Base-by-base conservation (phyloP, 1,140 invertebrate species). In the Drosophila yakuba region DNA sequence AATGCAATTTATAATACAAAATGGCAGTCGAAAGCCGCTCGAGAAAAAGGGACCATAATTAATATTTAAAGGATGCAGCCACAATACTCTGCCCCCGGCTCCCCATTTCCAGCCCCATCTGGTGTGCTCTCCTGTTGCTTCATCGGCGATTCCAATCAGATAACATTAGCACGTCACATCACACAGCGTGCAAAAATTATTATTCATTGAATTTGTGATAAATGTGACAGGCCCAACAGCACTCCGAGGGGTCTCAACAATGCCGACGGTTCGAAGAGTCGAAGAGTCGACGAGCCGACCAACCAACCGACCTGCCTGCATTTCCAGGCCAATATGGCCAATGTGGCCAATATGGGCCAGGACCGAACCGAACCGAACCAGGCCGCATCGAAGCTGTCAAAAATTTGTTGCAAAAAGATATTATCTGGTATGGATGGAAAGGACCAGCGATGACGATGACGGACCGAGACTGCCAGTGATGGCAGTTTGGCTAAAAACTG, bases 161-260 rank as follows among this genome's bases (percentile, higher is more conserved):
- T 91, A 90, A 91, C 82, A 88, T 91, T 91, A 83, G 88, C 82
- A 88, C 78, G 88, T 83, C 80, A 91, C 83, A 88, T 80, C 88
- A 89, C 85, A 84, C 84, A 84, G 88, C 80, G 85, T 90, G 85
- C 85, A 88, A 91, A 90, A 90, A 90, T 90, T 90, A 89, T 89
- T 89, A 90, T 90, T 90, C 88, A 90, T 90, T 90, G 88, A 90
- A 91, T 90, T 90, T 90, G 88, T 90, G 88, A 90, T 90, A 91
- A 90, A 90, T 90, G 84, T 89, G 84, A 90, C 84, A 90, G 84
- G 84, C 73, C 80, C 85, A 84, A 82, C 79, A 82, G 85, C 80
- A 82, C 78, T 58, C 74, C 64, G 56, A 75, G 72, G 61, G 73
- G 73, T 64, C 71, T 45, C 25, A 61, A 52, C 72, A 74, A 68